Evolutionary conservation across 2,888 invertebrate genomes (phyloP).

Genomic region (Heteromyza rotundicornis): DNA sequence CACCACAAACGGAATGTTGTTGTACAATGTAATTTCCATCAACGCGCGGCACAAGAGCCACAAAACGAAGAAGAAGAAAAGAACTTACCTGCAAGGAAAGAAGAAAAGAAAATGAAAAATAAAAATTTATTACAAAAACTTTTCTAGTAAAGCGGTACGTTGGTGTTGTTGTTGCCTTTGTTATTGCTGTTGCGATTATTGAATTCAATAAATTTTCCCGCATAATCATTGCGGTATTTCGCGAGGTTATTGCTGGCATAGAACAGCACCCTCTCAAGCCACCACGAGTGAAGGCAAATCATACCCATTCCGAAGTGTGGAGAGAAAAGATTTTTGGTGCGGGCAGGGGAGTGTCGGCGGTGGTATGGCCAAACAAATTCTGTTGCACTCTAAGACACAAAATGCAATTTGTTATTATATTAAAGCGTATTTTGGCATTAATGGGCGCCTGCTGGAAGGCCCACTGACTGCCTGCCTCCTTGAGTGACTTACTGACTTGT

Average conservation of each 20-base stretch:
- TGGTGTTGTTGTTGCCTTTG: conserved; percentile 1
- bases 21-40: background rate
- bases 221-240: conserved; percentile 28
- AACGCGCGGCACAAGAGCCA: background rate
- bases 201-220: conserved; percentile 31
- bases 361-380: too few species aligned
- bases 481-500: too few species aligned
- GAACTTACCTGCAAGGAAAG: conserved; percentile 21
- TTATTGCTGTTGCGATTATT: conserved; percentile 9
- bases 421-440: conserved; percentile 24
- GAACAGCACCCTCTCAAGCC: too few species aligned
- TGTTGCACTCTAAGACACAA: background rate
- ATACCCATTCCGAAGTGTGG: too few species aligned
- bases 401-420: conserved; percentile 24
- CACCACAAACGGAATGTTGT: background rate
- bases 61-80: background rate
- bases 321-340: too few species aligned
- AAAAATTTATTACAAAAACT: background rate
- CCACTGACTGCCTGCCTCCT: too few species aligned
- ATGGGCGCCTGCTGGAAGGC: conserved; percentile 6
- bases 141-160: background rate
- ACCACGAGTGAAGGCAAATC: too few species aligned
- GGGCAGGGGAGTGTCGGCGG: too few species aligned
- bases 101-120: conserved; percentile 10
- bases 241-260: background rate